Evolutionary conservation across 2,113 vertebrate species (phyloP), one percentile per base, ranked within the genome.

Genomic region (Pygoscelis adeliae): DNA sequence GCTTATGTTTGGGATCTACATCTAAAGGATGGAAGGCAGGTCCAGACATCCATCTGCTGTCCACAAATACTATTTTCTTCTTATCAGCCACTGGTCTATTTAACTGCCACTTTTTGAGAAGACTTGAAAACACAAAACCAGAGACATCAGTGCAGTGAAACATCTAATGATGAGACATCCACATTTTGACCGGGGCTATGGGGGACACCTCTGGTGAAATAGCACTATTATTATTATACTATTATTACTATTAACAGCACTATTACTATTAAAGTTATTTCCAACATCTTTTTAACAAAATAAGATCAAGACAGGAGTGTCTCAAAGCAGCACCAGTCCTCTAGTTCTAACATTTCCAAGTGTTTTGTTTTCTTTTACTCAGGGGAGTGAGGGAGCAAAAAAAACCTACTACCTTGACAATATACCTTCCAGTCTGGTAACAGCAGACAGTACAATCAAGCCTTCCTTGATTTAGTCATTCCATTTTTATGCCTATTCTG

Each of bases 101-200:
- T 78, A 84, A 65, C 66, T 95, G 92, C 78, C 88, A 81, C 65
- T 90, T 89, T 83, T 87, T 88, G 63, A 94, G 66, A 65, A 97
- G 90, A 42, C 97, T 97, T 85, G 36, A 92, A 93, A 95, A 93
- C 70, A 96, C 36, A 96, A 96, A 92, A 78, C 10, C 32, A 19
- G 34, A 91, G 29, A 44, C 14, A 85, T 70, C 26, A 93, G 19
- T 58, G 50, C 59, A 80, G 22, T 22, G 61, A 62, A 59, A 87
- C 16, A 67, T 44, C 14, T 82, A 62, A 46, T 23, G 11, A 63
- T 53, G 58, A 84, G 5, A 81, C 23, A 81, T 53, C 12, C 36
- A 84, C 15, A 32, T 56, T 76, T 56, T 59, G 7, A 59, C 5
- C 1, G 2, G 8, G 30, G 21, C 20, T 61, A 8, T 11, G 9